Conservation (phyloP, 2,113 vertebrate genomes). For the Pseudorectes ferrugineus region DNA sequence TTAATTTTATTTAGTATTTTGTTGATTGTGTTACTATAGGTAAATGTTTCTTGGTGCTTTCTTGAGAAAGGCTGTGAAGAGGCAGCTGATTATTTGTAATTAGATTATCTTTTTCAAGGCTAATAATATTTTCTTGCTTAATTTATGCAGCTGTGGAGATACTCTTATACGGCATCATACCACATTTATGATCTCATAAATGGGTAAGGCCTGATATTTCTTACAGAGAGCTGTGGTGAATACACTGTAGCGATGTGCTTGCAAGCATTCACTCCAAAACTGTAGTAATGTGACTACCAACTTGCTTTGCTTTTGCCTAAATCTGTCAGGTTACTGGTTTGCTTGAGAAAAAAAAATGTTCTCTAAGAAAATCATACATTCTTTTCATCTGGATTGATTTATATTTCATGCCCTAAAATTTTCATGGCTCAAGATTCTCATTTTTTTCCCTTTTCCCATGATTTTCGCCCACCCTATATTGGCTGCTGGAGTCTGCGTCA, state of each 20-base stretch:
- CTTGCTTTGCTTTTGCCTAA: slow-evolving; percentile 11
- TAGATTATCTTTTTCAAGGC: background rate
- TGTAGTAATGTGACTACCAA: background rate
- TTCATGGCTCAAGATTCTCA: background rate
- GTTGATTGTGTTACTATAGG: background rate
- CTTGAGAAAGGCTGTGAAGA: background rate
- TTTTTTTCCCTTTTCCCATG: background rate
- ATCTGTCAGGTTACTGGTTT: background rate
- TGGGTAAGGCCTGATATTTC: slow-evolving; percentile 75
- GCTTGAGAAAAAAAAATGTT: background rate
- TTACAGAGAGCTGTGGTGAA: background rate
- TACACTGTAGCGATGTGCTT: background rate
- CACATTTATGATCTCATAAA: slow-evolving; percentile 81
- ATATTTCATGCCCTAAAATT: background rate
- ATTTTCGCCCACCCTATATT: background rate
- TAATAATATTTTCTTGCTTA: background rate
- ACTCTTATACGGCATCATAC: slow-evolving; percentile 91
- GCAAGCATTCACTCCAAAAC: background rate
- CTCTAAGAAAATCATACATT: background rate
- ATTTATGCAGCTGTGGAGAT: slow-evolving; percentile 87
- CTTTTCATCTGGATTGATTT: background rate
- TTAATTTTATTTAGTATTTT: background rate
- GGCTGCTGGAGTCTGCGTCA: background rate
- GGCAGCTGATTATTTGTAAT: background rate
- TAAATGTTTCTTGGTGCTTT: background rate